Base-by-base conservation (phyloP, 92 coral and sea anemone genomes). In the Heliopora coerulea region DNA sequence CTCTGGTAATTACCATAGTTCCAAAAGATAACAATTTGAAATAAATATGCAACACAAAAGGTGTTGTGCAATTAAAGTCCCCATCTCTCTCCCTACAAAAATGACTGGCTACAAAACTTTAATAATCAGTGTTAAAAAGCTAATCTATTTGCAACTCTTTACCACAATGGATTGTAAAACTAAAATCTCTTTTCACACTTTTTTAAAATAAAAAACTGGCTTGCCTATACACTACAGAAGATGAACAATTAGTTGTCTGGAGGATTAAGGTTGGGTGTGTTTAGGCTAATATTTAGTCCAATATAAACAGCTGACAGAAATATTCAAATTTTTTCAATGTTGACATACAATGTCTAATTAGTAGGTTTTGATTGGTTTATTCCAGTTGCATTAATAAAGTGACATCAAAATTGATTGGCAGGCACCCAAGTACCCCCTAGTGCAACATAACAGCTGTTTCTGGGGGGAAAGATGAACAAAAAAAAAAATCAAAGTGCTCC, bases 1-100 rank as follows among this genome's bases (percentile, higher is more conserved):
- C 17, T 34, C 26, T 67, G 77, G 63, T 70, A 70, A 70, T 70
- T 70, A 50, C 26, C 62, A 70, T 70, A 70, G 30, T 44, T 70
- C 11, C 24, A 62, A 35, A 35, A 49, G 61, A 68, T 68, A 68
- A 50, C 62, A 70, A 52, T 33, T 49, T 28, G 29, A 25, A 40
- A 33, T 41, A 52, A 52, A n/a, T n/a, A n/a, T 37, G 4, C 42
- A 37, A 37, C 21, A 33, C 60, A 35, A 54, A 70, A 52, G 29
- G 30, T 70, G 77, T 31, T 63, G 54, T 1, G 39, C 44, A 68
- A 33, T 31, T n/a, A 12, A 3, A 17, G 24, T 48, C 27, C 31
- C 32, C 27, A 70, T 30, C 10, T 17, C 5, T 29, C 18, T 35
- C 12, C 41, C 31, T 40, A 0, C 19, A 32, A 34, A 3, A n/a